phyloP scores from a whole-genome alignment of 2,797 vertebrate species.

The Poecilia gillii region DNA sequence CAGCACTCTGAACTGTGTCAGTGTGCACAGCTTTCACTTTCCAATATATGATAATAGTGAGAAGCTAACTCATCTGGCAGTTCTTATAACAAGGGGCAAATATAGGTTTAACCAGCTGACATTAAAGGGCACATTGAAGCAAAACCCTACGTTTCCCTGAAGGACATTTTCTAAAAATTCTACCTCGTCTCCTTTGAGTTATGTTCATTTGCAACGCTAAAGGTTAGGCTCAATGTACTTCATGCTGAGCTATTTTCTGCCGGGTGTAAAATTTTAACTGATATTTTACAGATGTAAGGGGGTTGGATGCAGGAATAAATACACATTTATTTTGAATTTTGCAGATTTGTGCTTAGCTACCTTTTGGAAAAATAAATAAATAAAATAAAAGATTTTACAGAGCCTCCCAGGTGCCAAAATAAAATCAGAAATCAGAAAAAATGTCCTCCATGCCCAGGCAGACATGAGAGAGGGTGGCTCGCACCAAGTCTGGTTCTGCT shows the following conservation, averaged over 20 bases:
- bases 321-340: not conserved
- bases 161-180: constrained; percentile 22
- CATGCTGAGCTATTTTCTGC: not conserved
- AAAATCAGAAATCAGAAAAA: not conserved
- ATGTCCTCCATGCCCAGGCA: not conserved
- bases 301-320: not conserved
- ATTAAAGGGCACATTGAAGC: constrained; percentile 60
- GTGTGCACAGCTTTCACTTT: constrained; percentile 61
- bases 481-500: not conserved
- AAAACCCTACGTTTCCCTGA: constrained; percentile 32
- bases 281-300: not conserved
- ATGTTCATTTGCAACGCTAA: not conserved
- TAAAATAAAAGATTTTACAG: not conserved
- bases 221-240: not conserved
- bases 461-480: not conserved
- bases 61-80: constrained; percentile 50
- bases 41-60: constrained; percentile 30
- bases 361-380: not conserved
- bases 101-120: constrained; percentile 70
- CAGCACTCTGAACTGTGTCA: constrained; percentile 70
- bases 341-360: not conserved
- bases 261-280: not conserved
- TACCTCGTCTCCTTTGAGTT: constrained; percentile 4
- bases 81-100: constrained; percentile 77
- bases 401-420: constrained; percentile 1